These are phyloP conservation scores for Indicator indicator DNA, from an alignment of 2,113 vertebrate species.

Conservation along the genomic window DNA sequence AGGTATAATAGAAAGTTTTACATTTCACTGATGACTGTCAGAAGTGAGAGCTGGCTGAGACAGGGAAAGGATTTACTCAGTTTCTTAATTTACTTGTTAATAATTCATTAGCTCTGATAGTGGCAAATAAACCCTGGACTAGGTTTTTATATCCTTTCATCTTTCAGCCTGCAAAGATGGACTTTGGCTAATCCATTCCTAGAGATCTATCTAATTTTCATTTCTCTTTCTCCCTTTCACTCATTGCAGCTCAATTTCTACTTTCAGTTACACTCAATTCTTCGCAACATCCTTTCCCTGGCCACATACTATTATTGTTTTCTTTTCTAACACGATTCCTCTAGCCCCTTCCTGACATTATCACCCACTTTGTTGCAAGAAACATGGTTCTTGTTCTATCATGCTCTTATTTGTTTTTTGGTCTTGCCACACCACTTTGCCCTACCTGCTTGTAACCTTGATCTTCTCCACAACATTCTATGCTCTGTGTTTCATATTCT, in stretches of 20 bases:
- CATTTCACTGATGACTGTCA: background rate
- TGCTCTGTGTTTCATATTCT: background rate
- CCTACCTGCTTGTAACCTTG: background rate
- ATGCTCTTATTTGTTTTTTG: background rate
- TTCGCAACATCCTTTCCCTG: constrained; percentile 1
- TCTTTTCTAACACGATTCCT: background rate
- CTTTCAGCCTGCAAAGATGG: background rate
- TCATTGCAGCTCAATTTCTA: background rate
- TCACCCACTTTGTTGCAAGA: background rate
- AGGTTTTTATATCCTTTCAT: constrained; percentile 16
- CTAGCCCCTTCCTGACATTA: constrained; percentile 17
- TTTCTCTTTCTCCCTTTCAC: constrained; percentile 6
- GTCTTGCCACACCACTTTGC: background rate
- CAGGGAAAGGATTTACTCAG: constrained; percentile 26
- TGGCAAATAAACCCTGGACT: background rate
- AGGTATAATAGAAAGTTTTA: background rate
- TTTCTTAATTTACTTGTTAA: constrained; percentile 59
- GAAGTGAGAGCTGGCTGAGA: background rate
- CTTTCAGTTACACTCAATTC: background rate
- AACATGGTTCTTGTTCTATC: background rate
- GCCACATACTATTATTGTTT: background rate
- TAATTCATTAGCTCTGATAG: constrained; percentile 52
- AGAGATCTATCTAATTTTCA: background rate
- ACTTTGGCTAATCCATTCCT: constrained; percentile 29
- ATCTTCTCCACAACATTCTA: background rate